Conservation (phyloP, 2,888 invertebrate species). For the Pterostichus madidus region DNA sequence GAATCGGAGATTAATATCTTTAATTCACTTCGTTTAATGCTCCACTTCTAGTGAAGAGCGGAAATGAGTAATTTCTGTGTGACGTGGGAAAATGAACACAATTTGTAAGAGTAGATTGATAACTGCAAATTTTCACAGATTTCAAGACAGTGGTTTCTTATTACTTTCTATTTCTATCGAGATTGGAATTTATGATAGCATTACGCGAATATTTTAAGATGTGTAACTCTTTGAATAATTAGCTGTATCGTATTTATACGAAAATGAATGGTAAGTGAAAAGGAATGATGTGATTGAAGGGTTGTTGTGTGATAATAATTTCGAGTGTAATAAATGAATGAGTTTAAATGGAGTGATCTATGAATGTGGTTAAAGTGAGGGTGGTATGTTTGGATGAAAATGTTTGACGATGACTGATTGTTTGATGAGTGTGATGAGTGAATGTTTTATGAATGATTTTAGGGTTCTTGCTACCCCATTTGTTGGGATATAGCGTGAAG, state of each 20-base stretch:
- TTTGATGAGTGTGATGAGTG: too few relatives aligned
- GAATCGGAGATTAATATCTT: conserved; percentile 2
- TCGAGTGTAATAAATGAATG: too few relatives aligned
- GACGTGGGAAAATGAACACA: conserved; percentile 17
- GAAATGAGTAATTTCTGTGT: conserved; percentile 17
- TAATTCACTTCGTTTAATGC: conserved; percentile 6
- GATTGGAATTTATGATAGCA: not conserved
- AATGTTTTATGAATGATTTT: too few relatives aligned
- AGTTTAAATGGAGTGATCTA: too few relatives aligned
- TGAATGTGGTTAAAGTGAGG: too few relatives aligned
- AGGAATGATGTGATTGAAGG: too few relatives aligned
- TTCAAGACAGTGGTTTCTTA: not conserved
- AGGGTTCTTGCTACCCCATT: too few relatives aligned
- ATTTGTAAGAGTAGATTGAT: not conserved
- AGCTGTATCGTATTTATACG: not conserved
- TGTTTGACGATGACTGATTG: too few relatives aligned
- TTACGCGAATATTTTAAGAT: not conserved
- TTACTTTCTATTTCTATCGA: conserved; percentile 14
- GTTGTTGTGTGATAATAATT: too few relatives aligned
- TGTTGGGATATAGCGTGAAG: too few relatives aligned
- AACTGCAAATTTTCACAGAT: conserved; percentile 7
- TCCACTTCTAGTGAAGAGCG: not conserved
- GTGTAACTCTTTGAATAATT: not conserved
- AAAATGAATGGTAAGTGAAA: too few relatives aligned
- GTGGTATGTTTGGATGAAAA: too few relatives aligned